Percentiles rank a stretch among this genome's conserved stretches.
Evolutionary conservation across 2,797 vertebrate genomes (phyloP).

Genomic region (Chelon auratus): DNA sequence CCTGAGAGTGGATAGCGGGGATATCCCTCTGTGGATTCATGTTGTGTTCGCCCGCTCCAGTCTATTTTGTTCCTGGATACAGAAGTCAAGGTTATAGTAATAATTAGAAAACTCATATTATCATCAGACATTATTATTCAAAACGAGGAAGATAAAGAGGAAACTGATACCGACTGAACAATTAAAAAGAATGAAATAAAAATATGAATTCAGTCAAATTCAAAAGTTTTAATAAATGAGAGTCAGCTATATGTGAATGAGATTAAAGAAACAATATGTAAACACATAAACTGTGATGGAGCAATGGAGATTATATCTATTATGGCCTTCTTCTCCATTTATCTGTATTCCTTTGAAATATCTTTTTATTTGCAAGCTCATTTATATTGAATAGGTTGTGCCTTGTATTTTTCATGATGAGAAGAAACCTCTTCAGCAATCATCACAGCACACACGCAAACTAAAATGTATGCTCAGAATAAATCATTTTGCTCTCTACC

Average conservation of each 20-base stretch:
- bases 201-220: too few species aligned
- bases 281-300: not conserved
- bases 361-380: not conserved
- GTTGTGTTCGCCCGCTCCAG: not conserved
- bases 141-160: too few species aligned
- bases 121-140: too few species aligned
- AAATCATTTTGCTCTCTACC: not conserved
- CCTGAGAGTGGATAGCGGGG: constrained; percentile 25
- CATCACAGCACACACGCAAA: not conserved
- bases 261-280: too few species aligned
- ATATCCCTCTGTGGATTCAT: constrained; percentile 14
- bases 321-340: not conserved
- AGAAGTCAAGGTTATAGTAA: too few species aligned
- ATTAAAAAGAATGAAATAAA: too few species aligned
- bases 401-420: not conserved
- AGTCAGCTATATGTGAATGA: not conserved
- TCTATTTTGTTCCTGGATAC: not conserved
- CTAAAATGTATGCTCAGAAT: not conserved
- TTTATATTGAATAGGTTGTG: not conserved
- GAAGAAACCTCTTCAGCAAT: not conserved
- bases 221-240: not conserved
- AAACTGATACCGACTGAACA: too few species aligned
- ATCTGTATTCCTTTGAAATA: not conserved
- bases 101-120: too few species aligned
- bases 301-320: not conserved